Conservation (phyloP, 1,140 invertebrate genomes). For the Trichonephila inaurata region DNA sequence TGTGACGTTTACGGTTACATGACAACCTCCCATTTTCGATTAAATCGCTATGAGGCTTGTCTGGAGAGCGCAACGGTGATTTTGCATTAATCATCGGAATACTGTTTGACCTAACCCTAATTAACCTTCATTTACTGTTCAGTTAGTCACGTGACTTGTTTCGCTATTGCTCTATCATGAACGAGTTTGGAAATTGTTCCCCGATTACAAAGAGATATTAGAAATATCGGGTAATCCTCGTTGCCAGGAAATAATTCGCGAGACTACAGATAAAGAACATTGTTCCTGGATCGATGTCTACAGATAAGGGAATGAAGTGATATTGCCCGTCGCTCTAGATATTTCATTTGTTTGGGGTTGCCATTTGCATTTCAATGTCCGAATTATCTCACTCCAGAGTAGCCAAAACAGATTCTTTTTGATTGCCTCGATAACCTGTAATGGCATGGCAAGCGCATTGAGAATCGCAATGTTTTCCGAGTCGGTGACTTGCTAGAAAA, state of each 20-base stretch:
- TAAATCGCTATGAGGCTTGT: slow-evolving; percentile 63
- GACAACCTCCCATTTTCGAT: slow-evolving; percentile 63
- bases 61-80: slow-evolving; percentile 55
- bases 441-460: slow-evolving; percentile 34
- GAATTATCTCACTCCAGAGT: slow-evolving; percentile 52
- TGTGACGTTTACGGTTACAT: slow-evolving; percentile 57
- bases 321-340: slow-evolving; percentile 16
- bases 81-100: slow-evolving; percentile 68
- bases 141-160: slow-evolving; percentile 49
- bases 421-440: slow-evolving; percentile 57
- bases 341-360: slow-evolving; percentile 50
- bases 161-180: slow-evolving; percentile 55
- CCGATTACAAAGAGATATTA: slow-evolving; percentile 66
- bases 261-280: slow-evolving; percentile 52
- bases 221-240: slow-evolving; percentile 68
- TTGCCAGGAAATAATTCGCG: slow-evolving; percentile 64
- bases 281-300: slow-evolving; percentile 42
- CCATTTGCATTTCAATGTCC: slow-evolving; percentile 70
- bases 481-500: not conserved
- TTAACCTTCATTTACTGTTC: slow-evolving; percentile 67
- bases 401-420: slow-evolving; percentile 66
- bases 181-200: slow-evolving; percentile 41
- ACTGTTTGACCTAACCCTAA: slow-evolving; percentile 69
- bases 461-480: slow-evolving; percentile 34
- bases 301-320: slow-evolving; percentile 51